Base-by-base conservation (phyloP, 2,113 vertebrate species). In the Neolamprologus longior region DNA sequence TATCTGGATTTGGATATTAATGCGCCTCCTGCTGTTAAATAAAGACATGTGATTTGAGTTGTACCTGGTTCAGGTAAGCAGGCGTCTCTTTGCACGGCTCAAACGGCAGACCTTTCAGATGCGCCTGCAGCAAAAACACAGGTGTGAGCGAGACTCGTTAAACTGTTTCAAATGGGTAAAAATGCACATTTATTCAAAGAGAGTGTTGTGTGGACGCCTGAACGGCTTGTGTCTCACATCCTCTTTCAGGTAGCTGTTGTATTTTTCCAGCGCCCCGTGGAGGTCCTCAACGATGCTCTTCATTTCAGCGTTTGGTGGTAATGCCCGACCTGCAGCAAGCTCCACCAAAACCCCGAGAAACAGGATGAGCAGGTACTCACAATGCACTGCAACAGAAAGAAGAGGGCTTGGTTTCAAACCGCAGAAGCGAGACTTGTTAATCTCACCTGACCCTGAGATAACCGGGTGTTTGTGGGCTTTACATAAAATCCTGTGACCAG, bases 381-480 rank as follows among this genome's bases (percentile, higher is more conserved):
- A 24, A 82, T 80, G 89, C 93, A 93, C 91, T 94, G 90, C 83
- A 81, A 19, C 21, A 50, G 17, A 35, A 63, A 45, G 45, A 42
- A 6, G 21, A 78, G 33, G 3, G 2, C 7, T 50, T 54, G 2
- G 15, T 31, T 68, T 86, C 14, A 53, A 11, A 26, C 9, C 26
- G 7, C 21, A 15, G 50, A 54, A 80, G 28, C n/a, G 4, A 50
- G 24, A 50, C 71, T 17, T 12, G 12, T 37, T 71, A 14, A 21
- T 21, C 1, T 14, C 37, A 45, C 40, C 68, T 28, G 24, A 47
- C 24, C 15, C 6, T 5, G 6, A 50, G 24, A 31, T 8, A 19
- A 31, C 15, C 6, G 8, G 2, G 14, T 10, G 15, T 78, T 21
- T 21, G 21, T 21, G 21, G 21, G 21, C 21, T 21, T 21, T 17